phyloP scores from a whole-genome alignment of 2,888 invertebrate genomes.

The Cantharis rufa region DNA sequence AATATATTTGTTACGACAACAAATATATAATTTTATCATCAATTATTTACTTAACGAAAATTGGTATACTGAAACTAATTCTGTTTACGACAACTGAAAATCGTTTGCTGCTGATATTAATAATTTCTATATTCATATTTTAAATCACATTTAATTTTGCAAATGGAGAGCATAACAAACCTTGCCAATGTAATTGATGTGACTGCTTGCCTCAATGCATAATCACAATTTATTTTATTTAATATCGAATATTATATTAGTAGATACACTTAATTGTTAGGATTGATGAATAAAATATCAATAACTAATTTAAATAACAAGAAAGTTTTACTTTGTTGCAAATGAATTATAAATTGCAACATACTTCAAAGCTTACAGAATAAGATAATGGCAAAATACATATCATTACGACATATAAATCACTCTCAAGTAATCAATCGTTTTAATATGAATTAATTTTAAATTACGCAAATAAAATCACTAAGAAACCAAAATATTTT shows the following conservation, averaged over 20 bases:
- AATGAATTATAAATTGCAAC: background rate
- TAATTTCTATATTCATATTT: too few relatives aligned
- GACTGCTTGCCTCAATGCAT: background rate
- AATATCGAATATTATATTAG: background rate
- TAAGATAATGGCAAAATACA: background rate
- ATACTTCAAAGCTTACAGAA: background rate
- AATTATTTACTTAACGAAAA: too few relatives aligned
- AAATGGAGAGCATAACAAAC: background rate
- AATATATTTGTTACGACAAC: too few relatives aligned
- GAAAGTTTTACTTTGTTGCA: background rate
- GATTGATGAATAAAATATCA: background rate
- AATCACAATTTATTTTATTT: background rate
- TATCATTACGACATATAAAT: background rate
- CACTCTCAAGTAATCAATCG: background rate
- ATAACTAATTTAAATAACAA: background rate
- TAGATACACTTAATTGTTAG: background rate
- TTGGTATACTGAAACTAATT: too few relatives aligned
- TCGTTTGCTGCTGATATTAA: too few relatives aligned
- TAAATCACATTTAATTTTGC: too few relatives aligned
- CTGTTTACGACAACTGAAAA: too few relatives aligned
- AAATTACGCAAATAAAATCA: background rate
- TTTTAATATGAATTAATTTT: background rate
- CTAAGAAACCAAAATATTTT: background rate
- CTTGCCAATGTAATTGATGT: background rate
- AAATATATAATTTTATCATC: too few relatives aligned